Base-by-base conservation (phyloP, 2,113 vertebrate species). In the Lepus americanus region DNA sequence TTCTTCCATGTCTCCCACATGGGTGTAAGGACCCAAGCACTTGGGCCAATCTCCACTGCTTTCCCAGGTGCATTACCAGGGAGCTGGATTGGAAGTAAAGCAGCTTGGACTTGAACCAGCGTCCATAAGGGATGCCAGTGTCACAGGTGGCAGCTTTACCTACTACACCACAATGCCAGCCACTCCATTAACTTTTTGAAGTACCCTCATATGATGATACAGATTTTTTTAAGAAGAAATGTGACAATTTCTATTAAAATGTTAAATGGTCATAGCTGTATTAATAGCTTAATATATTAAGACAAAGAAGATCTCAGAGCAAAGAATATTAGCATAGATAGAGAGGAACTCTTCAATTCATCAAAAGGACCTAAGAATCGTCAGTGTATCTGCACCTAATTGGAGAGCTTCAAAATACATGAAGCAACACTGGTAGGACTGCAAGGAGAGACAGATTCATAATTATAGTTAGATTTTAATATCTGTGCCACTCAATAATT, bases 391-490 rank as follows among this genome's bases (percentile, higher is more conserved):
- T 77, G 23, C 2, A 72, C n/a, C 93, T 87, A 86, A 86, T 74
- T 87, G 76, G 59, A 63, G 22, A 73, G 11, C 89, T 94, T 97
- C 80, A 82, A 89, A 93, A 80, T 78, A 63, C 29, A 44, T 73
- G 77, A 82, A 85, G 33, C 31, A 89, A 95, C 85, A 82, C 25
- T 82, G 23, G 76, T 72, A 87, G 63, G 25, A 51, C n/a, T 72
- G 3, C 4, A 89, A 72, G 9, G 33, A 70, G 31, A 93, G 31
- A 83, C 20, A 91, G 94, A 83, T 83, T 72, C 36, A 84, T 92
- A 94, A 86, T 80, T 84, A 78, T 53, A 83, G 9, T 88, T 36
- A 72, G 31, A 92, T 53, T 89, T 95, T 92, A 91, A 80, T 91
- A 70, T 85, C 53, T 82, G 23, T 81, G 36, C 90, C 29, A 23